Conservation (phyloP, 2,113 vertebrate genomes). For the Acrocephalus arundinaceus region DNA sequence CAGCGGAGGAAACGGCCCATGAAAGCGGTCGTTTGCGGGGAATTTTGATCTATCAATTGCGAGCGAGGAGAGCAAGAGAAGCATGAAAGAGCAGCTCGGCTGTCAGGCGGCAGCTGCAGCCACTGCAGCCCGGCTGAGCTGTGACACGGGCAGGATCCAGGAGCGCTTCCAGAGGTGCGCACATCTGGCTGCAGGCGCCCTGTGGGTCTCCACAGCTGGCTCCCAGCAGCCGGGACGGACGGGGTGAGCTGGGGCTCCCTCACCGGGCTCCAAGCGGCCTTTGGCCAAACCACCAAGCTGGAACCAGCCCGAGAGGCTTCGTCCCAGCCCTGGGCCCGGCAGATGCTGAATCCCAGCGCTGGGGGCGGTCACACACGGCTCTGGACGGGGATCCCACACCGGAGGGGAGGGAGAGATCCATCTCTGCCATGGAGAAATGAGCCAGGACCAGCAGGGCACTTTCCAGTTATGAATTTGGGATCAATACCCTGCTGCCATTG, state of each 20-base stretch:
- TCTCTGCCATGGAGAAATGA: neutral
- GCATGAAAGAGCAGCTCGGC: conserved; percentile 41
- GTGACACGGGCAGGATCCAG: rapidly evolving
- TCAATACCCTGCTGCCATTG: neutral
- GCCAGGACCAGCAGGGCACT: neutral
- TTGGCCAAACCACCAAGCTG: neutral
- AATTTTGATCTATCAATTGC: conserved; percentile 52
- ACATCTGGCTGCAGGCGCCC: neutral
- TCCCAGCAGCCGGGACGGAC: neutral
- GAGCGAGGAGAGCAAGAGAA: conserved; percentile 43
- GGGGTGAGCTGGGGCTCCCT: neutral
- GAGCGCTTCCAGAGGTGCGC: neutral
- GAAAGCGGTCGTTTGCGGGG: conserved; percentile 61
- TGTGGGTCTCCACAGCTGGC: neutral
- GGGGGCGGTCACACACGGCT: rapidly evolving
- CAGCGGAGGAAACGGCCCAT: conserved; percentile 68
- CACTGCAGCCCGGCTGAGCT: neutral
- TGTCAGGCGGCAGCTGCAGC: neutral
- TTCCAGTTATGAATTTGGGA: neutral
- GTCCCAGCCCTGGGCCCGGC: rapidly evolving
- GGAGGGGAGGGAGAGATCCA: neutral
- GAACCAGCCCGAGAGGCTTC: neutral
- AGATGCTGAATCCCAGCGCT: rapidly evolving
- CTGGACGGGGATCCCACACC: rapidly evolving
- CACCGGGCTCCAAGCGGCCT: neutral